Evolutionary conservation across 2,888 invertebrate species (phyloP).

Genomic region (Leptinotarsa tumamoca): DNA sequence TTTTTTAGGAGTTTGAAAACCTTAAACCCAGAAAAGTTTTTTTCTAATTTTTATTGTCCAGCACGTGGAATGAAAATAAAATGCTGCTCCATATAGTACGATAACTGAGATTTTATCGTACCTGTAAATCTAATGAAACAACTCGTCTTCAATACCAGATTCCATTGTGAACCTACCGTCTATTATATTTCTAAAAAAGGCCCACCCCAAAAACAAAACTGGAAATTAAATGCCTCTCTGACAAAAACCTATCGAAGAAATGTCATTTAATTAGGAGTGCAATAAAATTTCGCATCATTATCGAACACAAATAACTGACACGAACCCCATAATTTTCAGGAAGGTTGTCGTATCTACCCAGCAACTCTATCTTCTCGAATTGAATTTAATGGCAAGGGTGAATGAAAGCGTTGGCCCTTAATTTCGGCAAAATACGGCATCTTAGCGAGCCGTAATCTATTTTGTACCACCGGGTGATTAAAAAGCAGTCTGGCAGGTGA

Average conservation of each 20-base stretch:
- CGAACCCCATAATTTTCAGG: constrained; percentile 43
- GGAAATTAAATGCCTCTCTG: constrained; percentile 35
- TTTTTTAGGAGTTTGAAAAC: too few relatives aligned
- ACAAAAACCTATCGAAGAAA: constrained; percentile 31
- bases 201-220: constrained; percentile 21
- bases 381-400: constrained; percentile 48
- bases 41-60: too few relatives aligned
- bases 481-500: constrained; percentile 54
- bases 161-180: constrained; percentile 1
- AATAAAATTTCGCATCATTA: constrained; percentile 45
- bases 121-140: neutral
- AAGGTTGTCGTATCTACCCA: constrained; percentile 35
- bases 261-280: constrained; percentile 45
- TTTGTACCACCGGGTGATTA: constrained; percentile 50
- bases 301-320: constrained; percentile 29
- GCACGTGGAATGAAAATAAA: too few relatives aligned
- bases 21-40: too few relatives aligned
- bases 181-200: constrained; percentile 3
- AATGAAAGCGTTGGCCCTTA: constrained; percentile 39
- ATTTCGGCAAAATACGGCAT: constrained; percentile 47
- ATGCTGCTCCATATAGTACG: too few relatives aligned
- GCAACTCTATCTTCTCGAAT: constrained; percentile 37
- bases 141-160: neutral
- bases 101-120: neutral
- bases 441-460: constrained; percentile 45